Percentiles rank a stretch among this genome's conserved stretches.
Conservation (phyloP, 2,888 invertebrate genomes). For the Leptopilina myrica region DNA sequence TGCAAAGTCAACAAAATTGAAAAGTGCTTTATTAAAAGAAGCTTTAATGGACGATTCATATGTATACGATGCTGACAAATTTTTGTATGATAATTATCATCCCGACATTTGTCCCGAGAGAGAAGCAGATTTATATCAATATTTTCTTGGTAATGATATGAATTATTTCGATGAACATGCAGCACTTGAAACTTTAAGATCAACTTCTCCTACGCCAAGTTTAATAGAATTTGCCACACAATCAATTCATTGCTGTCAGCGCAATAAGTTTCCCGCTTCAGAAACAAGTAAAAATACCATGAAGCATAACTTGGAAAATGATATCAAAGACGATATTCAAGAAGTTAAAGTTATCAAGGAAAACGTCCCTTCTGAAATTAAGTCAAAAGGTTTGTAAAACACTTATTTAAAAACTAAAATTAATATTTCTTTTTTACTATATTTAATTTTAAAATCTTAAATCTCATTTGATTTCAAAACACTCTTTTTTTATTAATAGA, state of each 20-base stretch:
- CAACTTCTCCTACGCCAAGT: slow-evolving; percentile 73
- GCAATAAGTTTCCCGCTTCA: slow-evolving; percentile 32
- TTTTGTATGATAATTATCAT: slow-evolving; percentile 55
- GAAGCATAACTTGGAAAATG: slow-evolving; percentile 1
- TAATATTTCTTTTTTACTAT: too few relatives aligned
- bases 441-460: too few relatives aligned
- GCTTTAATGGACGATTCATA: slow-evolving; percentile 62
- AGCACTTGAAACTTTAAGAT: slow-evolving; percentile 75
- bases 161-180: slow-evolving; percentile 72
- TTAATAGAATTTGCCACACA: slow-evolving; percentile 63
- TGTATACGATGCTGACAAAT: slow-evolving; percentile 58
- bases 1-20: slow-evolving; percentile 67
- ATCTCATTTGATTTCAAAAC: not conserved
- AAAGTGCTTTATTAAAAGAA: slow-evolving; percentile 68
- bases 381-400: slow-evolving; percentile 43
- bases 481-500: slow-evolving; percentile 46
- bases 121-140: slow-evolving; percentile 63
- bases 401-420: too few relatives aligned
- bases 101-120: slow-evolving; percentile 53
- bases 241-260: slow-evolving; percentile 42
- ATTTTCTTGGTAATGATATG: slow-evolving; percentile 74
- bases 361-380: not conserved
- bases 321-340: not conserved
- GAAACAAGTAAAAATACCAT: slow-evolving; percentile 40
- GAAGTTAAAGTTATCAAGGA: not conserved